Conservation (phyloP, 2,113 vertebrate species). For the Osmerus eperlanus region DNA sequence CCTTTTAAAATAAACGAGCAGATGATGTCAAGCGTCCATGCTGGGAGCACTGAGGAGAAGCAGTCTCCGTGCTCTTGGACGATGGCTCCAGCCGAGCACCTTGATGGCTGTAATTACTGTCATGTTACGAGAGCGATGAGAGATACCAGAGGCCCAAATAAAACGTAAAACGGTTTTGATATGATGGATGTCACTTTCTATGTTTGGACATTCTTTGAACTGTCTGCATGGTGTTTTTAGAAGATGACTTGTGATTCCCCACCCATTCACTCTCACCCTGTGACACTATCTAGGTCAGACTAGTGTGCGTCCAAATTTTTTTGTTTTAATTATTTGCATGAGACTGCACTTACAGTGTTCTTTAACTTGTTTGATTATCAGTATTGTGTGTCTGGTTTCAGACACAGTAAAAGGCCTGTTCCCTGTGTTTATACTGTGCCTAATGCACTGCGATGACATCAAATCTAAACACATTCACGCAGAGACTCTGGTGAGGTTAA, state of each 20-base stretch:
- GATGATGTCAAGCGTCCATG: constrained; percentile 80
- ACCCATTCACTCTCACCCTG: constrained; percentile 28
- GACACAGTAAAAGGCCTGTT: constrained; percentile 54
- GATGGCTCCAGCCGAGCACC: constrained; percentile 84
- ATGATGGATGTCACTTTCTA: constrained; percentile 90
- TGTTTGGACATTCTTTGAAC: constrained; percentile 93
- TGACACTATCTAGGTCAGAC: constrained; percentile 6
- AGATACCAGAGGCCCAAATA: constrained; percentile 95
- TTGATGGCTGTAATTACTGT: constrained; percentile 98
- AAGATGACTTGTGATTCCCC: constrained; percentile 60
- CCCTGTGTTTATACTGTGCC: constrained; percentile 63
- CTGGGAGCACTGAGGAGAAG: constrained; percentile 72
- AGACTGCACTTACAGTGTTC: constrained; percentile 17
- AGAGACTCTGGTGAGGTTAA: constrained; percentile 56
- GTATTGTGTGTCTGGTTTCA: constrained; percentile 9
- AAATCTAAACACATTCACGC: constrained; percentile 69
- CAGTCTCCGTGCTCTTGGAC: constrained; percentile 76
- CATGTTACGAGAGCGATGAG: constrained; percentile 87
- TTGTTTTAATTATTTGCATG: constrained; percentile 22
- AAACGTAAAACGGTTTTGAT: constrained; percentile 97
- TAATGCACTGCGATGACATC: constrained; percentile 66
- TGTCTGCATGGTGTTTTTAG: constrained; percentile 83
- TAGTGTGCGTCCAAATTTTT: constrained; percentile 29
- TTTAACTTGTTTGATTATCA: constrained; percentile 39
- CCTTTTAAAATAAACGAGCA: constrained; percentile 87